These are phyloP conservation scores for Melopsittacus undulatus DNA, from an alignment of 2,797 vertebrate genomes.

Conservation along the genomic window DNA sequence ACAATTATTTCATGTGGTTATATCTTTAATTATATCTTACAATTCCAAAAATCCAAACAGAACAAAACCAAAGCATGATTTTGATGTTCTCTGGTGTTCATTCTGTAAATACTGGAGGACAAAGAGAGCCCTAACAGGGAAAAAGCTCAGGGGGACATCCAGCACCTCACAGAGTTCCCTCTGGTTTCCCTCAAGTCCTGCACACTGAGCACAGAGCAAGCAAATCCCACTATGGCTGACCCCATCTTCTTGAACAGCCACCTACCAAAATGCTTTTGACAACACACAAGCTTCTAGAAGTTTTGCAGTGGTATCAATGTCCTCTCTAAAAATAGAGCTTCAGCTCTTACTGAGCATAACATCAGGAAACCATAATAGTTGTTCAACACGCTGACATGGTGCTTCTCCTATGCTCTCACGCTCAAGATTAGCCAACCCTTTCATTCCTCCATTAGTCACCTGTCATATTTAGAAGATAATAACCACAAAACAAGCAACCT, in stretches of 20 bases:
- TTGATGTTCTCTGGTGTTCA: background rate
- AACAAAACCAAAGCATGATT: background rate
- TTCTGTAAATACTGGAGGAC: background rate
- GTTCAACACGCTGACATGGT: background rate
- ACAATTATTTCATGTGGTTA: background rate
- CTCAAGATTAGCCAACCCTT: background rate
- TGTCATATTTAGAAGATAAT: background rate
- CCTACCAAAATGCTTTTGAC: background rate
- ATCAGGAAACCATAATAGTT: background rate
- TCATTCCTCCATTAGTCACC: constrained; percentile 15
- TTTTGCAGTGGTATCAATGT: background rate
- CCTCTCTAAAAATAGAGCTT: constrained; percentile 19
- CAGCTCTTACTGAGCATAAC: background rate
- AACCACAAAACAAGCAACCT: background rate
- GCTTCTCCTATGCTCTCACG: background rate
- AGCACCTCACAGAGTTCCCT: background rate
- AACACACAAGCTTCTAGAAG: background rate
- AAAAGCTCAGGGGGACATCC: background rate
- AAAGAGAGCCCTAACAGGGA: background rate
- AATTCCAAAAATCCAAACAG: background rate
- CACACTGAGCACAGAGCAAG: background rate
- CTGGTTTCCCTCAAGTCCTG: background rate
- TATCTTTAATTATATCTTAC: background rate
- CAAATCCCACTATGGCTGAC: background rate
- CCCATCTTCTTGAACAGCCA: background rate